Percentiles rank a stretch among this genome's conserved stretches.
Conservation (phyloP, 2,113 vertebrate genomes). For the Orthochromis malagaraziensis region DNA sequence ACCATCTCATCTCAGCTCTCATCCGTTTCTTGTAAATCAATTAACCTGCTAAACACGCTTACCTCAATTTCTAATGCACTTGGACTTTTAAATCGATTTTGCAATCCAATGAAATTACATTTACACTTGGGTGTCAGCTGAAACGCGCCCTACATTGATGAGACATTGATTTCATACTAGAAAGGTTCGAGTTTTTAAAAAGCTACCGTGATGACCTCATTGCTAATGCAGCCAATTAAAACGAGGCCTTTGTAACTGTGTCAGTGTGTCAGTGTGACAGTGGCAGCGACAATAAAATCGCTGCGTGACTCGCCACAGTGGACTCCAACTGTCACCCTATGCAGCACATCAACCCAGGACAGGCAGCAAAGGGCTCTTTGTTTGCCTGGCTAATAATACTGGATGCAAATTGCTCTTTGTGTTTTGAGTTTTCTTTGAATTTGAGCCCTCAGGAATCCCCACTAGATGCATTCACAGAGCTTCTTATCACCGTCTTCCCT, state of each 20-base stretch:
- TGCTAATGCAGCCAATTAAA: constrained; percentile 50
- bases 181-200: constrained; percentile 1
- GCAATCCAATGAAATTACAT: constrained; percentile 48
- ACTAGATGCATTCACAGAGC: constrained; percentile 5
- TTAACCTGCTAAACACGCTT: not conserved
- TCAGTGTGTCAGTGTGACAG: constrained; percentile 52
- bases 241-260: constrained; percentile 33
- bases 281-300: not conserved
- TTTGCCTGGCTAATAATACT: not conserved
- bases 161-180: constrained; percentile 28
- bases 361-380: not conserved
- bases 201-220: constrained; percentile 25
- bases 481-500: constrained; percentile 42
- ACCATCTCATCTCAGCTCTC: not conserved
- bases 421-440: not conserved
- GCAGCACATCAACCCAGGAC: not conserved
- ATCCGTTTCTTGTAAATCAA: constrained; percentile 18
- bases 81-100: constrained; percentile 41
- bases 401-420: not conserved
- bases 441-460: not conserved
- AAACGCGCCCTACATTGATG: constrained; percentile 9
- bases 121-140: constrained; percentile 9
- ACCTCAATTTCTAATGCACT: constrained; percentile 6
- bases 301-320: not conserved
- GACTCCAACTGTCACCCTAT: not conserved